Base-by-base conservation (phyloP, 2,113 vertebrate genomes). In the Pelmatolapia mariae region DNA sequence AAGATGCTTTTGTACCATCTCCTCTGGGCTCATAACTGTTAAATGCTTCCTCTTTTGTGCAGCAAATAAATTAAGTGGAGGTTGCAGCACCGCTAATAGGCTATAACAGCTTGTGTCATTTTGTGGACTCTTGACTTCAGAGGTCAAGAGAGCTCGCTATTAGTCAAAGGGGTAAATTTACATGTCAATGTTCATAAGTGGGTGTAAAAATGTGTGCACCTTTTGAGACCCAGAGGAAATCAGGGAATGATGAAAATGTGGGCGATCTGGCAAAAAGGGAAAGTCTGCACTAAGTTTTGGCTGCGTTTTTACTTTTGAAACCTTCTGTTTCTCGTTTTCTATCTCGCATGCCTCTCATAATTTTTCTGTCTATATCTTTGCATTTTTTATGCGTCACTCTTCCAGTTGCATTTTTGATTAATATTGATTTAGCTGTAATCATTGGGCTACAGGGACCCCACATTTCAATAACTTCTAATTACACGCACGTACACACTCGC, bases 401-500 rank as follows among this genome's bases (percentile, higher is more conserved):
- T 84, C 92, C 45, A 82, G 76, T 83, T 59, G 40, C 86, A 85
- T 86, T 91, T 92, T 89, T 89, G 90, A 95, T 94, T 89, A 91
- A 90, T 93, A 95, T 95, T 92, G 95, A 95, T 95, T 94, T 56
- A 85, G 91, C 89, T 89, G 87, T 93, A 83, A 92, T 91, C 87
- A 89, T 87, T 59, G 73, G 84, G 73, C 90, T 73, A 86, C 84
- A 43, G 85, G 85, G 90, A 91, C 81, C 68, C 78, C 82, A 81
- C 87, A 93, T 94, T 94, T 92, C 90, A 93, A 93, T 94, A 92
- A 93, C 81, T 91, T 94, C 91, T 95, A 94, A 95, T 94, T 93
- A 95, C 85, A 86, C 19, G 4, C 71, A 24, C 90, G 7, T 47
- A 84, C 83, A 82, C 88, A 57, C 86, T 52, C 76, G 24, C 86